These are phyloP conservation scores for Littorina saxatilis DNA, from an alignment of 1,140 invertebrate species.

Conservation along the genomic window DNA sequence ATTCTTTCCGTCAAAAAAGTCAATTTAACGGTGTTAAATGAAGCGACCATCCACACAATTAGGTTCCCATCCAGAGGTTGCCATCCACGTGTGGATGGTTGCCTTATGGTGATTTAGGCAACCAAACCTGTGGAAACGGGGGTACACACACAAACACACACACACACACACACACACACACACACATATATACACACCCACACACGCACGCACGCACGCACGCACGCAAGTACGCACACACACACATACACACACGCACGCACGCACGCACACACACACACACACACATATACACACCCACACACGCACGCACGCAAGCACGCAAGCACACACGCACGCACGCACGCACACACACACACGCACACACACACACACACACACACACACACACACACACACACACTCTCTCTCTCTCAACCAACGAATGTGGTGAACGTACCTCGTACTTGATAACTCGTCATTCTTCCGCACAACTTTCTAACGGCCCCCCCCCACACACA, in stretches of 20 bases:
- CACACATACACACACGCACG: slow-evolving; percentile 4
- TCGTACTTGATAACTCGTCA: too few relatives aligned
- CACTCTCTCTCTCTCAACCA: not conserved
- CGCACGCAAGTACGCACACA: slow-evolving; percentile 3
- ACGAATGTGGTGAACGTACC: too few relatives aligned
- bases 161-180: slow-evolving; percentile 16
- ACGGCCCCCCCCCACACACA: too few relatives aligned
- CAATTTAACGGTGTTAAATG: too few relatives aligned
- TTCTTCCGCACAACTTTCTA: too few relatives aligned
- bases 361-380: slow-evolving; percentile 7
- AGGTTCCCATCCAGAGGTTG: too few relatives aligned
- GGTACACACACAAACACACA: not conserved
- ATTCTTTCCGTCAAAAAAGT: too few relatives aligned
- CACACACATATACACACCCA: not conserved
- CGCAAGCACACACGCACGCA: not conserved
- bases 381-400: slow-evolving; percentile 2
- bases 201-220: slow-evolving; percentile 10
- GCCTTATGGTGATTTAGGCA: too few relatives aligned
- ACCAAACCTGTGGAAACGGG: too few relatives aligned
- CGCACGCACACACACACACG: not conserved
- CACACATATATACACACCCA: slow-evolving; percentile 4
- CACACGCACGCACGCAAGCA: not conserved
- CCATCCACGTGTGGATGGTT: too few relatives aligned
- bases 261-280: not conserved
- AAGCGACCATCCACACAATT: too few relatives aligned